Evolutionary conservation across 2,113 vertebrate species (phyloP), one percentile per base, ranked within the genome.

Genomic region (Callorhinus ursinus): DNA sequence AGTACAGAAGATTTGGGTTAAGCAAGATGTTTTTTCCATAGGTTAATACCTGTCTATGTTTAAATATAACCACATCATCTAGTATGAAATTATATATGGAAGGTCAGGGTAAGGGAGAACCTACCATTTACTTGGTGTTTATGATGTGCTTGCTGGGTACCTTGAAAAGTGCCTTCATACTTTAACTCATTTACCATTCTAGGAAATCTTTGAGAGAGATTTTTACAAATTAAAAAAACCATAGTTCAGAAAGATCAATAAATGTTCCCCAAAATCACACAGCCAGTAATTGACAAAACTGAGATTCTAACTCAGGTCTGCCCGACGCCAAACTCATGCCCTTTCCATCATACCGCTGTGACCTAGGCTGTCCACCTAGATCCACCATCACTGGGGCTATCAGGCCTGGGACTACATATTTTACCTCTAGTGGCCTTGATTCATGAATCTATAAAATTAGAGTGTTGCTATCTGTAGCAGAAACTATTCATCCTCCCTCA

Each of bases 171-270:
- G 4, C 21, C 65, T 89, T 87, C 28, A 55, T 22, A 59, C 9
- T 33, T 67, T 42, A 79, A 83, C 4, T 89, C 83, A 86, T 33
- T 92, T 83, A 89, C 82, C 5, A 82, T 39, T 28, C 46, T 11
- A 96, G 31, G 74, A 80, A 87, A 91, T 57, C 63, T 84, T 90
- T 55, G 19, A 33, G 46, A 97, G 28, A 76, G 11, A 79, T 74
- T 79, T 65, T 57, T 85, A 86, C 33, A 71, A 71, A n/a, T 57
- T 57, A 65, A 79, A 26, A 81, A 91, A 87, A n/a, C 39, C 4
- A 74, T 39, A 84, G 19, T 19, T 84, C 63, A 84, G 10, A 79
- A 81, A 33, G 10, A 24, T 89, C 77, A 77, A 39, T 76, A 93
- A 69, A 69, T 7, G 55, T 61, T 72, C 2, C 31, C 46, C 36